Percentiles rank a stretch among this genome's conserved stretches.
These are phyloP conservation scores for Pandemis cinnamomeana DNA, from an alignment of 2,888 invertebrate genomes.

Conservation along the genomic window DNA sequence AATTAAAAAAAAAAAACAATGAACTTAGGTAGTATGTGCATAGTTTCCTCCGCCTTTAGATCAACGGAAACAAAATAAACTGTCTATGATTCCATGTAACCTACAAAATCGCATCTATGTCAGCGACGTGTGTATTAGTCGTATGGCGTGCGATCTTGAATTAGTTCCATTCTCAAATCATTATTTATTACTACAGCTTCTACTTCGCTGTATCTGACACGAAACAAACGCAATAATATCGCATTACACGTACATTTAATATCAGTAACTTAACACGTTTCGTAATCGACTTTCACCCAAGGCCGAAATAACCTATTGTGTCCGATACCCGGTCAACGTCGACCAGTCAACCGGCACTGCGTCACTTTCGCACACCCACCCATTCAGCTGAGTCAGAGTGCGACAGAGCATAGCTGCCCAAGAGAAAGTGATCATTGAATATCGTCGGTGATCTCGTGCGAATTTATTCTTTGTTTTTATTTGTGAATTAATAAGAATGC, in stretches of 20 bases:
- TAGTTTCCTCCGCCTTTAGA: background rate
- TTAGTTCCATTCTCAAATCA: slow-evolving; percentile 28
- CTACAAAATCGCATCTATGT: background rate
- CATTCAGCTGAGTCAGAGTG: slow-evolving; percentile 31
- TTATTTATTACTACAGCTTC: slow-evolving; percentile 19
- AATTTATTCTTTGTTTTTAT: slow-evolving; percentile 40
- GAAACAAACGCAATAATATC: slow-evolving; percentile 38
- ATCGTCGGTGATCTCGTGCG: slow-evolving; percentile 36
- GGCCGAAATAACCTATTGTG: slow-evolving; percentile 68
- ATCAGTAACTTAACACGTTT: slow-evolving; percentile 45
- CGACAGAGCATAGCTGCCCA: slow-evolving; percentile 24
- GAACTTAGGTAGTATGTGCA: background rate
- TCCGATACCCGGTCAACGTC: slow-evolving; percentile 44
- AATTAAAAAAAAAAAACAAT: background rate
- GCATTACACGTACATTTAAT: slow-evolving; percentile 32
- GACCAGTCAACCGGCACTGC: slow-evolving; percentile 37
- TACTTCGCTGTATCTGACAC: slow-evolving; percentile 28
- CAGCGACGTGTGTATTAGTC: background rate
- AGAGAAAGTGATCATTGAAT: slow-evolving; percentile 40
- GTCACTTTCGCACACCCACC: slow-evolving; percentile 30
- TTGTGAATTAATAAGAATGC: slow-evolving; percentile 24
- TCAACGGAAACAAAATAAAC: background rate
- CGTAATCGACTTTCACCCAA: slow-evolving; percentile 73
- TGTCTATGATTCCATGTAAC: background rate
- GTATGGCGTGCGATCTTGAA: background rate